Evolutionary conservation across 1,140 invertebrate species (phyloP), one percentile per base, ranked within the genome.

Genomic region (Neodiprion pinetum): DNA sequence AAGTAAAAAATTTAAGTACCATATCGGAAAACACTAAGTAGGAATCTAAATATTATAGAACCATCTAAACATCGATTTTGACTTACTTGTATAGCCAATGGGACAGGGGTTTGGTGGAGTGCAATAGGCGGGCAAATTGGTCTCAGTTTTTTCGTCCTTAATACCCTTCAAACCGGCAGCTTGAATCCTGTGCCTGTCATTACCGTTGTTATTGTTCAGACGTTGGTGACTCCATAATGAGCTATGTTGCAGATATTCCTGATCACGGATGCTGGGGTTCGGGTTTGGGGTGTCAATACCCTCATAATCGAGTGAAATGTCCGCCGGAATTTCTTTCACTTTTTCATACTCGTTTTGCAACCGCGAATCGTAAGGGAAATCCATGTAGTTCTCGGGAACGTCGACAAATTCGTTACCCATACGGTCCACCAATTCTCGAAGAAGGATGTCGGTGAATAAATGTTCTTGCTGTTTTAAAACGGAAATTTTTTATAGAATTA

Each of bases 71-170:
- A 40, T 40, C 28, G 28, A 40, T 40, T 40, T 40, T 40, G 1
- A 73, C 79, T 87, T 84, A 94, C 93, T 91, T n/a, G 92, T 92
- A 79, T 95, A 96, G 77, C 94, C 95, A 77, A 95, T 90, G 0
- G 98, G 98, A 82, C 98, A 99, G 0, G 98, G 98, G 90, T 99
- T 99, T 8, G 98, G 98, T 1, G 98, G 98, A 84, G 98, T 98
- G 86, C 98, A 99, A 88, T 99, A 99, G 47, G 98, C 97, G 0
- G 98, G 98, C 10, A 99, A 89, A 40, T 95, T 93, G 12, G 94
- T 94, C 82, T 99, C 98, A 1, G 94, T 93, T 88, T 99, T 99
- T 5, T 97, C 92, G 81, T 95, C 92, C 49, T 92, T 92, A 77
- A 90, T 86, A 75, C 94, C 94, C 53, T 92, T 91, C 14, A 92